Percentiles rank a stretch among this genome's conserved stretches.
Evolutionary conservation across 2,113 vertebrate species (phyloP).

Genomic region (Lipotes vexillifer): DNA sequence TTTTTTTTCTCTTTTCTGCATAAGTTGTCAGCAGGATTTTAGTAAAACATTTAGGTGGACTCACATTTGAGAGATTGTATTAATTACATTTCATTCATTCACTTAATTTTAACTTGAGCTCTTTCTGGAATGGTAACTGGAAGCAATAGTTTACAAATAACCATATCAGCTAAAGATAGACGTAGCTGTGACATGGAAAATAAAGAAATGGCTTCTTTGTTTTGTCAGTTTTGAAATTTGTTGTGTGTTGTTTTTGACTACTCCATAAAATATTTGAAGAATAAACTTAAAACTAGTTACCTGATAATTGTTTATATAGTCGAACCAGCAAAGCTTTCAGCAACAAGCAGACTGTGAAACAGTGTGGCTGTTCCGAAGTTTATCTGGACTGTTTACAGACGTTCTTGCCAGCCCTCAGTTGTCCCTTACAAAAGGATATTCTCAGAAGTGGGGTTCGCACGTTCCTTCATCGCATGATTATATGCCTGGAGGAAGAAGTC

Average conservation of each 20-base stretch:
- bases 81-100: not conserved
- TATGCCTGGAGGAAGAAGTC: conserved; percentile 98
- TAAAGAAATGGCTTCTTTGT: not conserved
- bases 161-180: not conserved
- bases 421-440: conserved; percentile 91
- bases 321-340: conserved; percentile 99
- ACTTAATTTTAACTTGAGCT: not conserved
- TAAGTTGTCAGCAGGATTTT: not conserved
- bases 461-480: conserved; percentile 99
- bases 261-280: not conserved
- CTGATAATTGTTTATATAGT: conserved; percentile 75
- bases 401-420: conserved; percentile 95
- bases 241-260: not conserved
- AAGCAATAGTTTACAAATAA: not conserved
- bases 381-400: conserved; percentile 95
- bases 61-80: not conserved
- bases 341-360: conserved; percentile 98
- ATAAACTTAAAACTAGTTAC: not conserved
- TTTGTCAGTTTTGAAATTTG: not conserved
- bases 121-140: not conserved
- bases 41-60: not conserved
- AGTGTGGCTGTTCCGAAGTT: conserved; percentile 96
- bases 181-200: not conserved
- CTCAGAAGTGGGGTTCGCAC: conserved; percentile 94
- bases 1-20: not conserved